phyloP scores from a whole-genome alignment of 2,113 vertebrate genomes.

The Lophochroa leadbeateri region DNA sequence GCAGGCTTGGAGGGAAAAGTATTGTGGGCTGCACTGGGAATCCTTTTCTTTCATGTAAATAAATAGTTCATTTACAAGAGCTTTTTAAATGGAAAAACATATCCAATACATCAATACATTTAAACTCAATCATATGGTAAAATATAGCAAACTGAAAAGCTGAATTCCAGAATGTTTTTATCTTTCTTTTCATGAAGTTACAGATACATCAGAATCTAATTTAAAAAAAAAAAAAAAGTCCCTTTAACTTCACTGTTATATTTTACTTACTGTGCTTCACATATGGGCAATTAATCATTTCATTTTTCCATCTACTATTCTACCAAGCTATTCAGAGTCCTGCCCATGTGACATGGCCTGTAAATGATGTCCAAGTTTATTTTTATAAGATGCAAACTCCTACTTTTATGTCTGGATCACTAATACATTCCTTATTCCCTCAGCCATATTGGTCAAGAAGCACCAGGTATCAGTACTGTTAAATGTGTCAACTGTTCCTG shows the following conservation, averaged over 20 bases:
- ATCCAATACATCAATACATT: constrained; percentile 49
- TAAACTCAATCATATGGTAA: constrained; percentile 64
- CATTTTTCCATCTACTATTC: not conserved
- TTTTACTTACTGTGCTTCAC: constrained; percentile 17
- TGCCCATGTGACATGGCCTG: not conserved
- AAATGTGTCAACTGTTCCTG: not conserved
- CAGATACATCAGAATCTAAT: not conserved
- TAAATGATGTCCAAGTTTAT: not conserved
- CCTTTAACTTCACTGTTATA: constrained; percentile 3
- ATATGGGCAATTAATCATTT: not conserved
- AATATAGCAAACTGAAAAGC: constrained; percentile 50
- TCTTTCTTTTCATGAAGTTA: constrained; percentile 46
- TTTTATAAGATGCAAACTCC: not conserved
- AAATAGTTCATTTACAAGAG: constrained; percentile 73
- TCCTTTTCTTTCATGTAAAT: constrained; percentile 76
- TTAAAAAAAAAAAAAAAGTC: not conserved
- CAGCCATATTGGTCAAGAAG: not conserved
- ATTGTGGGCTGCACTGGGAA: constrained; percentile 53
- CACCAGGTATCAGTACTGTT: not conserved
- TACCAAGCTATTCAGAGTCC: not conserved
- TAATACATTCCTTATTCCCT: not conserved
- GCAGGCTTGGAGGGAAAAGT: constrained; percentile 64
- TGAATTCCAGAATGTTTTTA: constrained; percentile 43
- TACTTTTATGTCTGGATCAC: not conserved
- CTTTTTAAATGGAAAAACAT: constrained; percentile 66